Conservation (phyloP, 2,888 invertebrate genomes). For the Drosophila eohydei region DNA sequence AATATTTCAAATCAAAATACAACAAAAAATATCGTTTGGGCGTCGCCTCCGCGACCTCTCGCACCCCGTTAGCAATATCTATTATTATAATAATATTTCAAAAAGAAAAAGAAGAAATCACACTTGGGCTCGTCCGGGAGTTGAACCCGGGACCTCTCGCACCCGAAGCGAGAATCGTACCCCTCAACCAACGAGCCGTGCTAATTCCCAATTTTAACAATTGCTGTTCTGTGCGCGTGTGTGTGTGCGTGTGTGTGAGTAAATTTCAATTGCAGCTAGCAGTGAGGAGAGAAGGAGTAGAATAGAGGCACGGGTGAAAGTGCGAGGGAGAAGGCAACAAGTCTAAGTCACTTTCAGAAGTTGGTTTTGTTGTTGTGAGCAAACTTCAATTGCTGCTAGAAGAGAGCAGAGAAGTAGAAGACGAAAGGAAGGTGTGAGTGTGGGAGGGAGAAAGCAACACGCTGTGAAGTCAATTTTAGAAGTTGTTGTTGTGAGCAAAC, state of each 20-base stretch:
- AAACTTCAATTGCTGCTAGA: not conserved
- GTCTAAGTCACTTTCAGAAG: not conserved
- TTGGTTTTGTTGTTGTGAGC: not conserved
- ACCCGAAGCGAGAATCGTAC: constrained; percentile 83
- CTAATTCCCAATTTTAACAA: constrained; percentile 9
- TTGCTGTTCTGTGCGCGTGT: not conserved
- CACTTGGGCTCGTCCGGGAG: constrained; percentile 81
- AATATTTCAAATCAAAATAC: constrained; percentile 1
- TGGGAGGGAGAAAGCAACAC: not conserved
- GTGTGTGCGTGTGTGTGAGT: not conserved
- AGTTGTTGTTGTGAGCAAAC: not conserved
- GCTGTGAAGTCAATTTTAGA: not conserved
- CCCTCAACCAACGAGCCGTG: constrained; percentile 82
- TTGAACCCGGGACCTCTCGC: constrained; percentile 84
- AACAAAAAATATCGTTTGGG: constrained; percentile 69
- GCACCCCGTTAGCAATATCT: constrained; percentile 65
- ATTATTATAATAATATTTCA: constrained; percentile 9
- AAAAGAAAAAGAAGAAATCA: constrained; percentile 5
- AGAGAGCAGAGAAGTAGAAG: not conserved
- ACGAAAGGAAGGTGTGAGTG: not conserved
- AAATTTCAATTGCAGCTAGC: constrained; percentile 3
- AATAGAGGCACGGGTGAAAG: not conserved
- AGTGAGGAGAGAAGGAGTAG: not conserved
- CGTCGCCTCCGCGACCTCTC: constrained; percentile 83
- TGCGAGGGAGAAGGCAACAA: not conserved